Evolutionary conservation across 2,797 vertebrate species (phyloP).

Genomic region (Channallabes apus): DNA sequence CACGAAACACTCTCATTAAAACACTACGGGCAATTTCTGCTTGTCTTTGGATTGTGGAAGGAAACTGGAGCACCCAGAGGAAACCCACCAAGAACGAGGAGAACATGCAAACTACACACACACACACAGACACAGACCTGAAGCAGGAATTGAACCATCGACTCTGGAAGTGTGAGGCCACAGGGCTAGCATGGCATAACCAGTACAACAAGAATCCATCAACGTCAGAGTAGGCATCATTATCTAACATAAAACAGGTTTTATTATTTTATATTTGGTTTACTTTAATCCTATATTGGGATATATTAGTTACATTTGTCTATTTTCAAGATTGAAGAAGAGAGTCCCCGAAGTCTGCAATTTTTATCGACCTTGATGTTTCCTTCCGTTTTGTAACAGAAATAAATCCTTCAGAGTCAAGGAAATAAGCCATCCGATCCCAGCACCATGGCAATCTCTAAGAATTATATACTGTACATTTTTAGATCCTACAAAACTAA

Average conservation of each 20-base stretch:
- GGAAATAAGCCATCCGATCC: neutral
- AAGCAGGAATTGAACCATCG: too few relatives aligned
- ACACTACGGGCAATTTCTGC: too few relatives aligned
- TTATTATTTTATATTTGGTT: neutral
- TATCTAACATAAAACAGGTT: neutral
- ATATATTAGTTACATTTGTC: neutral
- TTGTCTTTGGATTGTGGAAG: too few relatives aligned
- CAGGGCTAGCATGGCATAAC: too few relatives aligned
- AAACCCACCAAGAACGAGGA: too few relatives aligned
- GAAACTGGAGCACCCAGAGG: too few relatives aligned
- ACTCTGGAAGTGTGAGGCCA: too few relatives aligned
- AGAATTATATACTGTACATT: neutral
- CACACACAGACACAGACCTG: too few relatives aligned
- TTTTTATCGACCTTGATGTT: neutral
- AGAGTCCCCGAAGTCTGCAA: neutral
- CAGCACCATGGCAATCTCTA: neutral
- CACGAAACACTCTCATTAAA: too few relatives aligned
- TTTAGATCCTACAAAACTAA: neutral
- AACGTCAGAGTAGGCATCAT: neutral
- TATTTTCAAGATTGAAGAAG: neutral
- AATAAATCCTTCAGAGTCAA: neutral
- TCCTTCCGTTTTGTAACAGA: neutral
- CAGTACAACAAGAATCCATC: neutral
- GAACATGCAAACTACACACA: too few relatives aligned
- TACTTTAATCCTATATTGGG: neutral